These are phyloP conservation scores for Trinorchestia longiramus DNA, from an alignment of 1,140 invertebrate species.

Conservation along the genomic window DNA sequence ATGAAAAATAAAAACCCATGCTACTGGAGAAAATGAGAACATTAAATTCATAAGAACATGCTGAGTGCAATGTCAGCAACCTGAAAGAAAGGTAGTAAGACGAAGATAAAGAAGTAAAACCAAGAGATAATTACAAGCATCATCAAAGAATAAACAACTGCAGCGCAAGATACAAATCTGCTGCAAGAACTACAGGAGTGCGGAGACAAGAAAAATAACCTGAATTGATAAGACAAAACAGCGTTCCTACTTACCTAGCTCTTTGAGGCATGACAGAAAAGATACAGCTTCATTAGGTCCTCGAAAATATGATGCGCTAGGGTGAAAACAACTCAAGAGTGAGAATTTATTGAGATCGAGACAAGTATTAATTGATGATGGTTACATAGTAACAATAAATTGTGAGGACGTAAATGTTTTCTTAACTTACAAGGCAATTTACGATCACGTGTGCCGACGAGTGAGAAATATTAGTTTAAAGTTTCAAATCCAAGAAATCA, in stretches of 20 bases:
- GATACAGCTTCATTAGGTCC: constrained; percentile 22
- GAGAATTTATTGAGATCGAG: not conserved
- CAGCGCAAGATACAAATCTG: too few relatives aligned
- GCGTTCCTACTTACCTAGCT: constrained; percentile 11
- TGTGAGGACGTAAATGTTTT: not conserved
- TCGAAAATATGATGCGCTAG: constrained; percentile 46
- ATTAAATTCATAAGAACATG: not conserved
- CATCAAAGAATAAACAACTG: too few relatives aligned
- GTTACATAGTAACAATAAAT: not conserved
- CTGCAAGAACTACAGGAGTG: not conserved
- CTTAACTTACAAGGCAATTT: not conserved
- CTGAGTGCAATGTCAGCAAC: too few relatives aligned
- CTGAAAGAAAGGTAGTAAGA: too few relatives aligned
- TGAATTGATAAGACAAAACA: not conserved
- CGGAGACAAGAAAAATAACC: not conserved
- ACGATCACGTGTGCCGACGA: not conserved
- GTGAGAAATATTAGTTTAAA: not conserved
- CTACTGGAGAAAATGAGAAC: not conserved
- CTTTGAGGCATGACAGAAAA: constrained; percentile 44
- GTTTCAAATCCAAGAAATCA: not conserved
- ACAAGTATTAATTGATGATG: not conserved
- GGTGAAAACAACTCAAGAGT: not conserved
- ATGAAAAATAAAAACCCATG: not conserved
- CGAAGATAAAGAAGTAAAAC: too few relatives aligned
- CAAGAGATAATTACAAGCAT: too few relatives aligned